A percentile compares a stretch with the other conserved stretches of the same genome.
Evolutionary conservation across 2,113 vertebrate species (phyloP).

Genomic region (Seriola aureovittata): DNA sequence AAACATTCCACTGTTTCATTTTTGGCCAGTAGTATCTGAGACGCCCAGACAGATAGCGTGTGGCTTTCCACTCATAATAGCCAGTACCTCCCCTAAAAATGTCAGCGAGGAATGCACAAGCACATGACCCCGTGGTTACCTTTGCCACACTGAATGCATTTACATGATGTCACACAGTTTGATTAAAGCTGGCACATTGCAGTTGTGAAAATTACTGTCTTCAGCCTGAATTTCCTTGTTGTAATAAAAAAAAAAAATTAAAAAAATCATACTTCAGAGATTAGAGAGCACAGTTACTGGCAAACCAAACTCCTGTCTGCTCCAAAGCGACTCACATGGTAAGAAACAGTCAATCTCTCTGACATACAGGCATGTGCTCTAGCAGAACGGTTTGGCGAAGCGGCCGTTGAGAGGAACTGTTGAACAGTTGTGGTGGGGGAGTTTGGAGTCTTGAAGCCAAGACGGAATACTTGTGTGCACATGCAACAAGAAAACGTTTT

Average conservation of each 20-base stretch:
- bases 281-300: not conserved
- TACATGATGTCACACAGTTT: conserved; percentile 30
- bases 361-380: conserved; percentile 35
- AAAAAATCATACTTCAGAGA: conserved; percentile 9
- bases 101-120: conserved; percentile 41
- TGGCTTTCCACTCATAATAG: conserved; percentile 55
- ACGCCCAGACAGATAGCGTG: conserved; percentile 52
- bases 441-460: conserved; percentile 23
- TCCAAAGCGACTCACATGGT: conserved; percentile 22
- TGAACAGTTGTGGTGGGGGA: conserved; percentile 23
- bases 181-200: conserved; percentile 24
- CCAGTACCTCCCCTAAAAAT: conserved; percentile 49
- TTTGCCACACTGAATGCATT: conserved; percentile 25
- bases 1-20: conserved; percentile 53
- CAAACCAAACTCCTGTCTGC: conserved; percentile 23
- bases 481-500: conserved; percentile 30
- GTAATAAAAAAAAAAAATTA: not conserved
- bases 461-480: conserved; percentile 38
- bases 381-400: conserved; percentile 30
- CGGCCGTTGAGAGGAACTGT: not conserved
- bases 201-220: conserved; percentile 17
- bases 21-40: conserved; percentile 38
- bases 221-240: not conserved
- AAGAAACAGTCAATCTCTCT: conserved; percentile 30
- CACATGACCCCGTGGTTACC: conserved; percentile 13